phyloP scores from a whole-genome alignment of 2,888 invertebrate genomes.

The Hypsopygia costalis region DNA sequence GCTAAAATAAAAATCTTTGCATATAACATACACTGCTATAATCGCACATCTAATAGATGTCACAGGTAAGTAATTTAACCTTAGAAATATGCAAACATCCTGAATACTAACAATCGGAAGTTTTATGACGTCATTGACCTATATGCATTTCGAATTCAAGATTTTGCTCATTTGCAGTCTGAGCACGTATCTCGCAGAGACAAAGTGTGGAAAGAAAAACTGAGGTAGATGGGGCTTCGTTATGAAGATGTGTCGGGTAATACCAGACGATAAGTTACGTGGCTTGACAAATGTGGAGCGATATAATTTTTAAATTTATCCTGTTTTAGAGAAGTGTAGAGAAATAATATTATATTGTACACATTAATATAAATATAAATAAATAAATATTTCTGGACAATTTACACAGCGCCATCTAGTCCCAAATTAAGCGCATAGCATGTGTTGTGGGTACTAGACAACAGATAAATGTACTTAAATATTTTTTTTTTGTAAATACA shows the following conservation, averaged over 20 bases:
- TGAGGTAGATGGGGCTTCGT: conserved; percentile 3
- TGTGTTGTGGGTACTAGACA: too few species aligned
- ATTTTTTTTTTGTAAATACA: too few species aligned
- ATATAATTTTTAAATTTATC: neutral
- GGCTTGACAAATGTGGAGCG: conserved; percentile 1
- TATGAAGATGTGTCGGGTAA: conserved; percentile 4
- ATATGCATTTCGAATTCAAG: conserved; percentile 4
- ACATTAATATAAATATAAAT: too few species aligned
- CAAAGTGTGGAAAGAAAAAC: conserved; percentile 8
- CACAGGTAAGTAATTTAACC: too few species aligned
- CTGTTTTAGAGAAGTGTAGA: neutral
- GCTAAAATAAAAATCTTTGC: too few species aligned
- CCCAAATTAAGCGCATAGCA: too few species aligned
- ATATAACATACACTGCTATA: too few species aligned
- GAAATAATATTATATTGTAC: neutral
- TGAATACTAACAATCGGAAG: conserved; percentile 3
- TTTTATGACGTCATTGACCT: conserved; percentile 4
- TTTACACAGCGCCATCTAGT: too few species aligned
- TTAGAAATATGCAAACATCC: neutral
- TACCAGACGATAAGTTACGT: neutral
- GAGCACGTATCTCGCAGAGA: conserved; percentile 2
- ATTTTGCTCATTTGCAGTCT: conserved; percentile 1
- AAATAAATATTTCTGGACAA: too few species aligned
- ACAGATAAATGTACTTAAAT: too few species aligned
- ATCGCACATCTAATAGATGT: too few species aligned